Conservation (phyloP, 1,140 invertebrate species). For the Callitettix versicolor region DNA sequence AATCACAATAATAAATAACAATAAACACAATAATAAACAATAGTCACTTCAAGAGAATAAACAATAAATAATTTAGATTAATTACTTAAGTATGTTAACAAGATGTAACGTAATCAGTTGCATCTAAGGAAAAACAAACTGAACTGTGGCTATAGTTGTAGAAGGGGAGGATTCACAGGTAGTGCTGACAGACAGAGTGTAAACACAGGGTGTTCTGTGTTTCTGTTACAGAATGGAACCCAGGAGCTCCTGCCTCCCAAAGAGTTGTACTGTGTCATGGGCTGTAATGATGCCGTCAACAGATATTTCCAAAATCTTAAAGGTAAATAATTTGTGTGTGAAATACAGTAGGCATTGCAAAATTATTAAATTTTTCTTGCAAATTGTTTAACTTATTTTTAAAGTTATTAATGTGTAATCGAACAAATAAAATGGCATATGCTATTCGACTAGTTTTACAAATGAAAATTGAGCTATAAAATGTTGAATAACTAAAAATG, state of each 20-base stretch:
- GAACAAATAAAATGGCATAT: background rate
- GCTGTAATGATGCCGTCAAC: constrained; percentile 64
- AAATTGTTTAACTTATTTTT: background rate
- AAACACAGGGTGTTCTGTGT: background rate
- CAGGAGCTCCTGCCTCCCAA: constrained; percentile 51
- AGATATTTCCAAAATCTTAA: constrained; percentile 59
- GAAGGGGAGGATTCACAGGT: background rate
- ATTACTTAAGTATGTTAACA: constrained; percentile 1
- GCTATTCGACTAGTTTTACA: background rate
- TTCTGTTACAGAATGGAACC: constrained; percentile 49
- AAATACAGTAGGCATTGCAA: background rate
- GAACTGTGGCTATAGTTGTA: too few relatives aligned
- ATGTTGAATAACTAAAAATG: too few relatives aligned
- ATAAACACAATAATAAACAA: too few relatives aligned
- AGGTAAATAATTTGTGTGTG: constrained; percentile 36
- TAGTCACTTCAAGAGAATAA: too few relatives aligned
- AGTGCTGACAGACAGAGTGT: background rate
- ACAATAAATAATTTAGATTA: too few relatives aligned
- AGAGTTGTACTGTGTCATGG: constrained; percentile 66
- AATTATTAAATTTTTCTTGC: background rate
- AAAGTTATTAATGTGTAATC: background rate
- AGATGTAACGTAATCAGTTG: background rate
- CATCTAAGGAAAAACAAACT: background rate
- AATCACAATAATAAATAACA: too few relatives aligned
- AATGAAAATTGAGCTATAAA: too few relatives aligned